These are phyloP conservation scores for Scyliorhinus canicula DNA, from an alignment of 2,797 vertebrate species.

Conservation along the genomic window DNA sequence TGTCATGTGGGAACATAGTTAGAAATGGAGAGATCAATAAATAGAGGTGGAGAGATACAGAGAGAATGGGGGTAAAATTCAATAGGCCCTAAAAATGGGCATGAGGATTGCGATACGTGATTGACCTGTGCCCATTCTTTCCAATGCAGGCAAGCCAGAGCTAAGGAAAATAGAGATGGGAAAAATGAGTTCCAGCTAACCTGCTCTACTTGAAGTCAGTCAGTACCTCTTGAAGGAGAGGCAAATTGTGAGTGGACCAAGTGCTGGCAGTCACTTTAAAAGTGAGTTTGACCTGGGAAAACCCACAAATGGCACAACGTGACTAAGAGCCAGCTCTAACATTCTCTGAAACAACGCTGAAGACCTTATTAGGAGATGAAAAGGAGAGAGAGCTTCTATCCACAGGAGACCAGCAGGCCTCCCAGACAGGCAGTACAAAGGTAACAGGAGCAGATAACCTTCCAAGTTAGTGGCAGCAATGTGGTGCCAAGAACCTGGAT, in stretches of 20 bases:
- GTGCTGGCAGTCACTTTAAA: neutral
- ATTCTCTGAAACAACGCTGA: neutral
- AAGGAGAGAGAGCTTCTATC: neutral
- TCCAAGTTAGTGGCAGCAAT: too few species aligned
- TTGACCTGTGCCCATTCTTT: neutral
- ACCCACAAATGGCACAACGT: neutral
- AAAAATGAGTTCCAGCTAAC: neutral
- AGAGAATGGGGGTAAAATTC: neutral
- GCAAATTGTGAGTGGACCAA: neutral
- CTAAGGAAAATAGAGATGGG: neutral
- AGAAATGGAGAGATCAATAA: neutral
- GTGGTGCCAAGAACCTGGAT: too few species aligned
- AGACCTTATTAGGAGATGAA: neutral
- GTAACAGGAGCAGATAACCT: neutral
- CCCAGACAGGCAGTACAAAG: neutral
- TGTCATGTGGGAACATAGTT: neutral
- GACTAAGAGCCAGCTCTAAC: neutral
- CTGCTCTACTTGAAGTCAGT: neutral
- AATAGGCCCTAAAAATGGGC: neutral
- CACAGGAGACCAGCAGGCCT: neutral
- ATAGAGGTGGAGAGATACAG: too few species aligned
- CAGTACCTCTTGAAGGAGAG: neutral
- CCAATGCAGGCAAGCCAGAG: neutral
- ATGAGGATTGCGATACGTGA: neutral
- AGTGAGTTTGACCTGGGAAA: neutral